Conservation (phyloP, 2,797 vertebrate species). For the Orestias chungarensis region DNA sequence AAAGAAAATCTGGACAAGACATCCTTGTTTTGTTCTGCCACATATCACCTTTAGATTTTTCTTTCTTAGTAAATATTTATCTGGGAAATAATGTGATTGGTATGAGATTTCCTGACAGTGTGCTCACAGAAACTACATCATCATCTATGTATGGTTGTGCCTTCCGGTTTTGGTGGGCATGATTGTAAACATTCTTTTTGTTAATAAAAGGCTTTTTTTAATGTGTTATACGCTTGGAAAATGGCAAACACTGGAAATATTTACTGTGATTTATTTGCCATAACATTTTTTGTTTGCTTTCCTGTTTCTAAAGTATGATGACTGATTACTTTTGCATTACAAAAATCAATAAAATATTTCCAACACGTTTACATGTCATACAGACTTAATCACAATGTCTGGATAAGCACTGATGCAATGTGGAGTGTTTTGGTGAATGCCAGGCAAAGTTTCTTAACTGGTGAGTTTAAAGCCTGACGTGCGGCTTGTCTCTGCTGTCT, state of each 20-base stretch:
- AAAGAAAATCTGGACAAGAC: not conserved
- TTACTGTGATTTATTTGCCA: not conserved
- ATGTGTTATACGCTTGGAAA: not conserved
- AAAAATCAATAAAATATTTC: not conserved
- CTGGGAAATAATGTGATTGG: not conserved
- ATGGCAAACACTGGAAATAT: not conserved
- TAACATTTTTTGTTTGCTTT: not conserved
- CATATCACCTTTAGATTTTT: not conserved
- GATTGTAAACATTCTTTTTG: not conserved
- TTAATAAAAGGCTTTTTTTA: not conserved
- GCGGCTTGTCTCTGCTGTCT: conserved; percentile 5
- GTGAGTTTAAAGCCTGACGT: conserved; percentile 32
- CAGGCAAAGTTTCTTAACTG: conserved; percentile 16
- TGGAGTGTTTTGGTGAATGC: not conserved
- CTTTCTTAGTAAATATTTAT: not conserved
- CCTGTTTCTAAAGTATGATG: not conserved
- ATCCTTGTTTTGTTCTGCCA: not conserved
- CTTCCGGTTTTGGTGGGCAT: not conserved
- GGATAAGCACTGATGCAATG: conserved; percentile 5
- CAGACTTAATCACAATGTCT: not conserved
- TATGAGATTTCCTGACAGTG: not conserved
- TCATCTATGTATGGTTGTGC: not conserved
- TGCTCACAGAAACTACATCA: not conserved
- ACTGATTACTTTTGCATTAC: not conserved
- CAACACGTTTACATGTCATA: not conserved